Evolutionary conservation across 2,888 invertebrate species (phyloP).

Genomic region (Drosophila mettleri): DNA sequence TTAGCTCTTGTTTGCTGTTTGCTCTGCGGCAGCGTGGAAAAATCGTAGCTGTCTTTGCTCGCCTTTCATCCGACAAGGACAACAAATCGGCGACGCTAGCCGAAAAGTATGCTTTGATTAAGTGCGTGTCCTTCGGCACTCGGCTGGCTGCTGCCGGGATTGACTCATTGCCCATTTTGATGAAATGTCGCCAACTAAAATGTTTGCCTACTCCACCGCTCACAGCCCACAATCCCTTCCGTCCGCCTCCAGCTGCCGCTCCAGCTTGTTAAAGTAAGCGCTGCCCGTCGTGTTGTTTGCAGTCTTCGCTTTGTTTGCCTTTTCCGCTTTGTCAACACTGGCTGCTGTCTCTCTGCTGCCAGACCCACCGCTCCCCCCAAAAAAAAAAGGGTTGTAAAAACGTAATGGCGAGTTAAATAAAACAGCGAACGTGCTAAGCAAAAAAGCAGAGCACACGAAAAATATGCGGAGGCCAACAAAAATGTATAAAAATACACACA

Average conservation of each 20-base stretch:
- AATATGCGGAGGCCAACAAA: slow-evolving; percentile 64
- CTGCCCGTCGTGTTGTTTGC: slow-evolving; percentile 65
- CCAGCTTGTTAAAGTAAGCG: not conserved
- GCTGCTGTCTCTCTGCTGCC: slow-evolving; percentile 21
- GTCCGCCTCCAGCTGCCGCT: not conserved
- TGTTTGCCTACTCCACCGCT: slow-evolving; percentile 50
- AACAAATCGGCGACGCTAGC: slow-evolving; percentile 43
- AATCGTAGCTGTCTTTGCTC: slow-evolving; percentile 12
- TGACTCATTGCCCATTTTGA: slow-evolving; percentile 78
- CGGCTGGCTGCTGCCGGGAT: slow-evolving; percentile 36
- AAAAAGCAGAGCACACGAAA: slow-evolving; percentile 40
- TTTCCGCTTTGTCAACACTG: slow-evolving; percentile 76
- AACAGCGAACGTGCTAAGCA: slow-evolving; percentile 71
- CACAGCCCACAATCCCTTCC: not conserved
- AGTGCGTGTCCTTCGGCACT: slow-evolving; percentile 60
- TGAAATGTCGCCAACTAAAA: slow-evolving; percentile 71
- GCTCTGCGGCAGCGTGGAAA: slow-evolving; percentile 44
- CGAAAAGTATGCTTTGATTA: slow-evolving; percentile 70
- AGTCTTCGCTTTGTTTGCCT: slow-evolving; percentile 72
- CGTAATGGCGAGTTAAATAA: slow-evolving; percentile 80
- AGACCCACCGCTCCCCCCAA: too few relatives aligned
- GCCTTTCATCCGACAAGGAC: slow-evolving; percentile 23
- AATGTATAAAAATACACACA: slow-evolving; percentile 51
- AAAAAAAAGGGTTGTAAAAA: slow-evolving; percentile 78
- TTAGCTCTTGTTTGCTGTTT: slow-evolving; percentile 47